Evolutionary conservation across 2,797 vertebrate genomes (phyloP).

Genomic region (Peromyscus eremicus): DNA sequence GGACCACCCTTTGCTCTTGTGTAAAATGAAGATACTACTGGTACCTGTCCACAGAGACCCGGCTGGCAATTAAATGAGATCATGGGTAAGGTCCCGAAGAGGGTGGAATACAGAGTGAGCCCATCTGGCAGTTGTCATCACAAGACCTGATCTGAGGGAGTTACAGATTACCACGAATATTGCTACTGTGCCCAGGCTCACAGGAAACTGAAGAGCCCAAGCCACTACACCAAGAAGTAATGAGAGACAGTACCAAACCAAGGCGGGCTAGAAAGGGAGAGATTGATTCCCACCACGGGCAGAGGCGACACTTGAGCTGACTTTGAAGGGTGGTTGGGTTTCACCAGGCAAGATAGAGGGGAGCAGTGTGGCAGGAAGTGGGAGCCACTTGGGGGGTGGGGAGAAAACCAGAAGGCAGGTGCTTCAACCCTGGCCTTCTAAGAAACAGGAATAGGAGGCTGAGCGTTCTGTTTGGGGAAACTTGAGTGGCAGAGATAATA

Average conservation of each 20-base stretch:
- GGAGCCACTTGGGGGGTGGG: not conserved
- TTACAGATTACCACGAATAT: not conserved
- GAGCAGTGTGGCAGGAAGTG: slow-evolving; percentile 16
- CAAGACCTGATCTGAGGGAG: not conserved
- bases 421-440: slow-evolving; percentile 42
- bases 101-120: not conserved
- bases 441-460: not conserved
- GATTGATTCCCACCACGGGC: not conserved
- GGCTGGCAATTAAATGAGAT: not conserved
- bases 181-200: not conserved
- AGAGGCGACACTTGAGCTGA: slow-evolving; percentile 60
- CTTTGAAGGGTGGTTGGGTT: slow-evolving; percentile 64
- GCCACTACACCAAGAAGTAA: not conserved
- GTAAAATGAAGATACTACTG: not conserved
- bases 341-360: slow-evolving; percentile 37
- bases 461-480: not conserved
- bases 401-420: not conserved
- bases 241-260: not conserved
- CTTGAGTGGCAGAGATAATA: not conserved
- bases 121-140: not conserved
- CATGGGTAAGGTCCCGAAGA: not conserved
- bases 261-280: not conserved
- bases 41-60: not conserved
- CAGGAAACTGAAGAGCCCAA: not conserved
- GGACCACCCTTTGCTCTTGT: not conserved